These are phyloP conservation scores for Melikaiella ostensackeni DNA, from an alignment of 2,888 invertebrate species.

Conservation along the genomic window DNA sequence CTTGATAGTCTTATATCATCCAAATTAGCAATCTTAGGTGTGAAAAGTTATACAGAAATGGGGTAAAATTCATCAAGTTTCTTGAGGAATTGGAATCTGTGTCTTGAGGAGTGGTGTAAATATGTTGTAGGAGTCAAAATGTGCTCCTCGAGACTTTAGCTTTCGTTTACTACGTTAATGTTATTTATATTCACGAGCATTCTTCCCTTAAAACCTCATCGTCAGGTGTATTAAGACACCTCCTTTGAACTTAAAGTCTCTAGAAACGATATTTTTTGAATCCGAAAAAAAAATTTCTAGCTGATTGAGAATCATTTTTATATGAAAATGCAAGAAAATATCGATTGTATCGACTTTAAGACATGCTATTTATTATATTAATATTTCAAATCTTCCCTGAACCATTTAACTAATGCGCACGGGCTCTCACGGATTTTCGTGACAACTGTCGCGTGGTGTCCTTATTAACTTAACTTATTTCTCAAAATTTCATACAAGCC, in stretches of 20 bases:
- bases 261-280: neutral
- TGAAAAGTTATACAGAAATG: slow-evolving; percentile 35
- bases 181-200: slow-evolving; percentile 61
- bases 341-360: neutral
- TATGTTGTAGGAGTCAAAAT: slow-evolving; percentile 52
- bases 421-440: slow-evolving; percentile 45
- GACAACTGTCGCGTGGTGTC: slow-evolving; percentile 40
- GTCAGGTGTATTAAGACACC: neutral
- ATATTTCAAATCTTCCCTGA: slow-evolving; percentile 43
- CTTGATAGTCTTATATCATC: slow-evolving; percentile 13
- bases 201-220: slow-evolving; percentile 42
- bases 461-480: slow-evolving; percentile 73
- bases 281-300: neutral
- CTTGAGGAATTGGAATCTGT: slow-evolving; percentile 49
- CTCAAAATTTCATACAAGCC: slow-evolving; percentile 61
- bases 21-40: slow-evolving; percentile 22
- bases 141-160: slow-evolving; percentile 52
- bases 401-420: slow-evolving; percentile 42
- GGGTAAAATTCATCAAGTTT: slow-evolving; percentile 34
- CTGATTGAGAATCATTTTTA: neutral
- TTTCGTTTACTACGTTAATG: slow-evolving; percentile 51
- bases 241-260: neutral
- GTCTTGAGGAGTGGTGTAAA: slow-evolving; percentile 56
- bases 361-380: slow-evolving; percentile 49
- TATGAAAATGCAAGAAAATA: neutral